Percentiles rank a stretch among this genome's conserved stretches.
Evolutionary conservation across 2,113 vertebrate genomes (phyloP).

Genomic region (Alaudala cheleensis): DNA sequence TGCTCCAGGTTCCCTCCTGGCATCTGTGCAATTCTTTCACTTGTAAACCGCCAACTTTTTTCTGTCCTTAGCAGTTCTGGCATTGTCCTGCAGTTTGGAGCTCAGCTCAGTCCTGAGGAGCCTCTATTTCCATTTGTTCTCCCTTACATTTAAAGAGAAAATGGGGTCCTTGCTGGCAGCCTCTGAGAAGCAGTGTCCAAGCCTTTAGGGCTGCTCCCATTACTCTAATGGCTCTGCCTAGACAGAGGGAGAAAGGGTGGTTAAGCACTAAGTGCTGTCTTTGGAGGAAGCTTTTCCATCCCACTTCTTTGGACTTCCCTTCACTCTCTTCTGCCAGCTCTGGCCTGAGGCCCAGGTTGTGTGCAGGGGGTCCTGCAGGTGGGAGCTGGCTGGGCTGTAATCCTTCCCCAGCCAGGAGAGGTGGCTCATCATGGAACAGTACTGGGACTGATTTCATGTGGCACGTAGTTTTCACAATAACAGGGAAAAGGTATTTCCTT

Average conservation of each 20-base stretch:
- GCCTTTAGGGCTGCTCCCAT: background rate
- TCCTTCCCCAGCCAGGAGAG: background rate
- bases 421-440: background rate
- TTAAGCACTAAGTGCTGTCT: background rate
- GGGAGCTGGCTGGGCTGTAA: background rate
- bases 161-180: background rate
- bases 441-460: background rate
- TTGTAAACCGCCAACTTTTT: background rate
- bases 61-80: background rate
- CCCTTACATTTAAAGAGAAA: background rate
- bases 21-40: background rate
- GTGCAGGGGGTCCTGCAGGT: background rate
- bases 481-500: background rate
- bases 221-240: background rate
- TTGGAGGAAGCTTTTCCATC: background rate
- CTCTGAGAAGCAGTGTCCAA: background rate
- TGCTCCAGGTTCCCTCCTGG: background rate
- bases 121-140: background rate
- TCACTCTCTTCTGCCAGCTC: background rate
- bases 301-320: background rate
- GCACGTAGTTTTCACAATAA: background rate
- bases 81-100: background rate
- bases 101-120: background rate
- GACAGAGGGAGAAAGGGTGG: background rate
- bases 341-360: background rate